Evolutionary conservation across 2,888 invertebrate genomes (phyloP), one percentile per base, ranked within the genome.

Genomic region (Himalopsyche japonica): DNA sequence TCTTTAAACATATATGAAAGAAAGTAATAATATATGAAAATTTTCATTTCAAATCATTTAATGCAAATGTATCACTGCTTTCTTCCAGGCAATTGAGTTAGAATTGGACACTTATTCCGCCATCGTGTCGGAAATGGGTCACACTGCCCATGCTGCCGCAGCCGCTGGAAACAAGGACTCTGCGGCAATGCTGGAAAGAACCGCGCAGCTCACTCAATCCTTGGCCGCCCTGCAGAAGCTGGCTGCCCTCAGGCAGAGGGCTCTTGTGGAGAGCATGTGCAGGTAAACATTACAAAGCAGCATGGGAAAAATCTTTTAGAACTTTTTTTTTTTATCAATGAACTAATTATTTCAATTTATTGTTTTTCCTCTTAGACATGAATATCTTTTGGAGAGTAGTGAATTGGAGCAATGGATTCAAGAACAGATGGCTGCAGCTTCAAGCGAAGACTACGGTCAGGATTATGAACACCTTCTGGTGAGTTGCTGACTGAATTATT

Each of bases 381-480:
- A 98, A 89, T 98, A 98, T 90, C 94, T 98, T 89, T 93, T 96
- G 0, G 98, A 98, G 90, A 97, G 97, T 79, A 95, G 95, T 3
- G 98, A 98, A 89, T 92, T 98, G 64, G 97, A 98, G 89, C 94
- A 95, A 88, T 98, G 98, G 98, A 97, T 99, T 80, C 95, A 95
- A 87, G 98, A 98, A 88, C 97, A 98, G 89, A 94, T 96, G 89
- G 96, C 97, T 80, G 95, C 96, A 0, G 98, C 98, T 0, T 95
- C 96, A 80, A 97, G 96, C 83, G 98, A 98, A 88, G 98, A 98
- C 89, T 98, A 97, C 88, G 98, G 98, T 0, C 97, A 97, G 89
- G 98, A 99, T 90, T 98, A 96, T 88, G 98, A 98, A 88, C 98
- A 98, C 91, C 90, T 98, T 80, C 89, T 97, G 91, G 95, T 97